phyloP scores from a whole-genome alignment of 1,140 invertebrate genomes.

The Halesus radiatus region DNA sequence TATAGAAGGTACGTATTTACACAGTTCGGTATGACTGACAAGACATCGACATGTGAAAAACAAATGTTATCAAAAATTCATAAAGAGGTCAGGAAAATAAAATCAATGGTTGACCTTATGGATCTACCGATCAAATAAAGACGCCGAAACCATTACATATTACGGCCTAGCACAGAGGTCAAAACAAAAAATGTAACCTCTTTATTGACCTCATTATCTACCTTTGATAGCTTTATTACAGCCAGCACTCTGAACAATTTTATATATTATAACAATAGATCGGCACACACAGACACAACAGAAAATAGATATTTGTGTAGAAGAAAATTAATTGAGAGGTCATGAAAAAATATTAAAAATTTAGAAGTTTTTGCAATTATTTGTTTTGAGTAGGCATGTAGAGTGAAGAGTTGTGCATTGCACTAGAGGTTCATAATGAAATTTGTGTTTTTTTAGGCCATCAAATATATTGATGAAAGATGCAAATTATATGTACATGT shows the following conservation, averaged over 20 bases:
- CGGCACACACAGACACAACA: conserved; percentile 17
- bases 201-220: conserved; percentile 14
- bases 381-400: neutral
- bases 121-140: neutral
- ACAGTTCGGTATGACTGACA: conserved; percentile 9
- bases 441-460: neutral
- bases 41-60: conserved; percentile 7
- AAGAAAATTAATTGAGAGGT: neutral
- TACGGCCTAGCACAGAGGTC: neutral
- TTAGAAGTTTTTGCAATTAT: neutral
- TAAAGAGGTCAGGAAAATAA: neutral
- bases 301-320: neutral
- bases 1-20: neutral
- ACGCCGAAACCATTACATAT: neutral
- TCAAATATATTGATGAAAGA: neutral
- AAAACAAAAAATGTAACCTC: neutral
- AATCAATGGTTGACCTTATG: conserved; percentile 3
- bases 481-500: too few relatives aligned
- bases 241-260: conserved; percentile 10
- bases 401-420: too few relatives aligned
- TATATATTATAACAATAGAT: neutral
- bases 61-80: neutral
- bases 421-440: too few relatives aligned
- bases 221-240: neutral
- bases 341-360: neutral